phyloP scores from a whole-genome alignment of 1,140 invertebrate species.

The Megalopta genalis region DNA sequence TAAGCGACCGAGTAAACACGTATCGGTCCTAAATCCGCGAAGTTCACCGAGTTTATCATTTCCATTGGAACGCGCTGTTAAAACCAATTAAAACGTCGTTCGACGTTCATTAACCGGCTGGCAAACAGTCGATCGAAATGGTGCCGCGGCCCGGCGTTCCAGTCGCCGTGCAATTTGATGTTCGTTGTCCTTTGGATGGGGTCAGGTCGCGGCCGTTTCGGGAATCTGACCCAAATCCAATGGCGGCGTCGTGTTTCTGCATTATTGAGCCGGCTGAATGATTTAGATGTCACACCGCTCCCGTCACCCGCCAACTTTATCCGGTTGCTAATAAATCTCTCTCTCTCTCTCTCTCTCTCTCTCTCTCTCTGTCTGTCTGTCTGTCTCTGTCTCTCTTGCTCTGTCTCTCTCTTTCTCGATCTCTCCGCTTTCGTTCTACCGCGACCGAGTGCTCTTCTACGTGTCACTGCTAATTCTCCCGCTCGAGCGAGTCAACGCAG shows the following conservation, averaged over 20 bases:
- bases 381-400: too few relatives aligned
- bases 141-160: background rate
- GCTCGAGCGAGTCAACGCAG: constrained; percentile 51
- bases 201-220: constrained; percentile 56
- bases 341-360: background rate
- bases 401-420: background rate
- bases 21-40: too few relatives aligned
- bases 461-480: constrained; percentile 57
- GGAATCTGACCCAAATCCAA: constrained; percentile 59
- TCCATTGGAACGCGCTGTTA: too few relatives aligned
- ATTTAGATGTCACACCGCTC: constrained; percentile 54
- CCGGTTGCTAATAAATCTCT: constrained; percentile 53
- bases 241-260: constrained; percentile 48
- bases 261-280: constrained; percentile 61
- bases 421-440: constrained; percentile 32
- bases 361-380: background rate
- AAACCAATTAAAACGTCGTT: too few relatives aligned
- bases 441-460: constrained; percentile 45
- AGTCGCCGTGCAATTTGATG: background rate
- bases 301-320: constrained; percentile 44
- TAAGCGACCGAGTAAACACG: too few relatives aligned
- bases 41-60: too few relatives aligned
- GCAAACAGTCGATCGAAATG: too few relatives aligned
- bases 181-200: constrained; percentile 24
- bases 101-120: too few relatives aligned